phyloP scores from a whole-genome alignment of 2,113 vertebrate species.

The Ceuthmochares aereus region DNA sequence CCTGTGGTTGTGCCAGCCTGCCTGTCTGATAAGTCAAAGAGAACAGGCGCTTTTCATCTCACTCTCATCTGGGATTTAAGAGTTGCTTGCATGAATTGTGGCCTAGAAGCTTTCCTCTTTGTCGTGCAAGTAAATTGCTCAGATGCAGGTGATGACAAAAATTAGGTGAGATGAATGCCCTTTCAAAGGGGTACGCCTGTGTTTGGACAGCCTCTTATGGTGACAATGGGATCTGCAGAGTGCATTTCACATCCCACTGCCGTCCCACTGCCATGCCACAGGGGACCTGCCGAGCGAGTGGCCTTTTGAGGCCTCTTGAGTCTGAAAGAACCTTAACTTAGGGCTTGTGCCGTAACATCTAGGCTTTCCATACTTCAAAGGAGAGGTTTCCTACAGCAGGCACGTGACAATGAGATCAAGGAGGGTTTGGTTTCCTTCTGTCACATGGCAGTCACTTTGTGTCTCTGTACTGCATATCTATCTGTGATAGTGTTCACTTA shows the following conservation, averaged over 20 bases:
- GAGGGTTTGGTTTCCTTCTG: not conserved
- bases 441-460: not conserved
- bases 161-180: not conserved
- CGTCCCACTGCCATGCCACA: not conserved
- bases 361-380: not conserved
- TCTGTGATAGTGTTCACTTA: not conserved
- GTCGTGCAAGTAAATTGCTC: not conserved
- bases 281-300: no score
- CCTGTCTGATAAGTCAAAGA: not conserved
- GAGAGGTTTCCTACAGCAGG: not conserved
- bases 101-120: not conserved
- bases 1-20: not conserved
- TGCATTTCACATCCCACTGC: not conserved
- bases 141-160: not conserved
- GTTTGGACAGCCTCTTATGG: not conserved
- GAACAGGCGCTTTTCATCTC: not conserved
- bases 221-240: not conserved
- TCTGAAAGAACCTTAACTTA: not conserved
- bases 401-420: not conserved
- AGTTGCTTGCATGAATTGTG: not conserved
- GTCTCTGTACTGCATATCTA: not conserved
- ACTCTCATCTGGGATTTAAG: rapidly evolving
- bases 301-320: not conserved
- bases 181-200: rapidly evolving
- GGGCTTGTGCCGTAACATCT: not conserved